Evolutionary conservation across 2,888 invertebrate species (phyloP).

Genomic region (Acanthosepion lycidas): DNA sequence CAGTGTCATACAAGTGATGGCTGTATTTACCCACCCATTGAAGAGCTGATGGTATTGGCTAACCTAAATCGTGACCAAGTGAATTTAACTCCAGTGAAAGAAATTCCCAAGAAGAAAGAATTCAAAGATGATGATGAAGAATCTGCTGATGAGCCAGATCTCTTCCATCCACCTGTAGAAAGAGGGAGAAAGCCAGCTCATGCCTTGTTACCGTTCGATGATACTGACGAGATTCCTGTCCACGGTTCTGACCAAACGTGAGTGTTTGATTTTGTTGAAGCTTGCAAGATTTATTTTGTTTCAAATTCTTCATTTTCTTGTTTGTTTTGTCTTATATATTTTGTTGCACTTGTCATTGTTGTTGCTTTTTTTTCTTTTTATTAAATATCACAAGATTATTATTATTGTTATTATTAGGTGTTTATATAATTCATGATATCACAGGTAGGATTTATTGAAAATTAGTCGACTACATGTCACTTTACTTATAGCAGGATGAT

Average conservation of each 20-base stretch:
- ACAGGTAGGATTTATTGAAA: too few relatives aligned
- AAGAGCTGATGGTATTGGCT: slow-evolving; percentile 54
- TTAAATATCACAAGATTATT: too few relatives aligned
- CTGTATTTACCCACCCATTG: slow-evolving; percentile 61
- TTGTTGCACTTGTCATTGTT: too few relatives aligned
- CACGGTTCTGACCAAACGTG: slow-evolving; percentile 68
- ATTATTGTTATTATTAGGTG: too few relatives aligned
- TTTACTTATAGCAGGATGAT: too few relatives aligned
- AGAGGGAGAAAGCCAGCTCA: slow-evolving; percentile 65
- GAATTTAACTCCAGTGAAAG: slow-evolving; percentile 48
- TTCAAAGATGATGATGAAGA: slow-evolving; percentile 46
- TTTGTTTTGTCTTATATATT: too few relatives aligned
- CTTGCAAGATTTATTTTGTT: too few relatives aligned
- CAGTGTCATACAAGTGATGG: slow-evolving; percentile 60
- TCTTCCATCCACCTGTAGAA: slow-evolving; percentile 34
- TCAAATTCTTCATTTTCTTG: too few relatives aligned
- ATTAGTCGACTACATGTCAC: too few relatives aligned
- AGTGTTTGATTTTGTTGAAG: not conserved
- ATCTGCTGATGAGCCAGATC: slow-evolving; percentile 41
- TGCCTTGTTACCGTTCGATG: slow-evolving; percentile 70
- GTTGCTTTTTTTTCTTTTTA: too few relatives aligned
- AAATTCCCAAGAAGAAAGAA: slow-evolving; percentile 46
- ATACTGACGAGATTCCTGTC: slow-evolving; percentile 70
- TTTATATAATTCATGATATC: too few relatives aligned
- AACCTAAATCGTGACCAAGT: slow-evolving; percentile 56